phyloP scores from a whole-genome alignment of 2,113 vertebrate genomes.

The Puntigrus tetrazona region DNA sequence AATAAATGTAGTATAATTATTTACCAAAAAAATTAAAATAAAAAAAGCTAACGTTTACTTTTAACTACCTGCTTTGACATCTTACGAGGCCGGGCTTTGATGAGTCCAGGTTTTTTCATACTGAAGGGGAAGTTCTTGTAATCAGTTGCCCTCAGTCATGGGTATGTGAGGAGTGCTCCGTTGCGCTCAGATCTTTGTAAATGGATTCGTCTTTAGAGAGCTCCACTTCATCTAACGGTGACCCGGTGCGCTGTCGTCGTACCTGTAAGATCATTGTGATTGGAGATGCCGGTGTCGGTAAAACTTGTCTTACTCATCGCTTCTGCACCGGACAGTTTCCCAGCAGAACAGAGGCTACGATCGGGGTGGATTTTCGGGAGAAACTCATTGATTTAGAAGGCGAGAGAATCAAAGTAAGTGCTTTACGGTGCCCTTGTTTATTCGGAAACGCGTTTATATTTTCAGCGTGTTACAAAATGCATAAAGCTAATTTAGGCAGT shows the following conservation, averaged over 20 bases:
- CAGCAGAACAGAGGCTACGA: slow-evolving; percentile 72
- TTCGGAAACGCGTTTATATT: background rate
- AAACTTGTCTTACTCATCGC: slow-evolving; percentile 76
- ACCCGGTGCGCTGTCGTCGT: slow-evolving; percentile 68
- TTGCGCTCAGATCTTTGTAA: background rate
- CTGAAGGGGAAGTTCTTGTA: slow-evolving; percentile 9
- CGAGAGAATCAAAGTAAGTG: slow-evolving; percentile 73
- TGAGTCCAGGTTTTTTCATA: background rate
- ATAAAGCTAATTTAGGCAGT: background rate
- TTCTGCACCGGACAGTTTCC: slow-evolving; percentile 74
- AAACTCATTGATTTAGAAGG: slow-evolving; percentile 69
- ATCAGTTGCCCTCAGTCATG: background rate
- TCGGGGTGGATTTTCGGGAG: slow-evolving; percentile 79
- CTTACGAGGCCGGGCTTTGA: background rate
- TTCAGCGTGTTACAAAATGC: background rate
- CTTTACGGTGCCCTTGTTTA: too few relatives aligned
- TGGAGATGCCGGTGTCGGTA: slow-evolving; percentile 78
- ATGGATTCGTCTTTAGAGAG: slow-evolving; percentile 75
- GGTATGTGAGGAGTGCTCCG: background rate
- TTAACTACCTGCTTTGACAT: background rate
- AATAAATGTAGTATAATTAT: background rate
- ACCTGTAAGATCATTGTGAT: slow-evolving; percentile 78
- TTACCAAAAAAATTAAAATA: too few relatives aligned
- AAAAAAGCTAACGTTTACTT: background rate
- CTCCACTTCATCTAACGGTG: slow-evolving; percentile 68